Percentiles rank a stretch among this genome's conserved stretches.
These are phyloP conservation scores for Pyrgus malvae DNA, from an alignment of 2,888 invertebrate species.

Conservation along the genomic window DNA sequence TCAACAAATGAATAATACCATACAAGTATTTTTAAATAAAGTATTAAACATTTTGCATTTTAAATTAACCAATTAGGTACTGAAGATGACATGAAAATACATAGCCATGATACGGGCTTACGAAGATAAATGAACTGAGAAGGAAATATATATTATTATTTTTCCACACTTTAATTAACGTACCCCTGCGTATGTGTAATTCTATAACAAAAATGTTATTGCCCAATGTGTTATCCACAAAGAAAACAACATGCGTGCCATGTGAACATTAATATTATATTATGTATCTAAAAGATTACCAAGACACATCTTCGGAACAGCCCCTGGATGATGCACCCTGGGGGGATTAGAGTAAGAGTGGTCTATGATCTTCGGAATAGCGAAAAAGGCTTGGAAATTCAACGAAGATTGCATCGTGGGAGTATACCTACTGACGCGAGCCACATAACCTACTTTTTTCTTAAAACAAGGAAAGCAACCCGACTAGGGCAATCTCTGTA, in stretches of 20 bases:
- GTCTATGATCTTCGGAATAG: not conserved
- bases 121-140: no score
- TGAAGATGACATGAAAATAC: no score
- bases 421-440: not conserved
- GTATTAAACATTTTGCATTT: not conserved
- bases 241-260: no score
- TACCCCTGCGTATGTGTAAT: no score
- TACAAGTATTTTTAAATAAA: not conserved
- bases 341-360: slow-evolving; percentile 3
- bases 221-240: no score
- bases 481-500: no score
- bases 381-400: slow-evolving; percentile 4
- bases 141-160: no score
- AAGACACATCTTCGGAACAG: not conserved
- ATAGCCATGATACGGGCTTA: no score
- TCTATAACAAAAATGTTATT: no score
- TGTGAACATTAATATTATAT: not conserved
- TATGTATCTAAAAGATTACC: not conserved
- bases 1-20: not conserved
- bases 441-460: slow-evolving; percentile 6
- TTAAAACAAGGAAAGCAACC: not conserved
- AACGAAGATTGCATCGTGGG: slow-evolving; percentile 14
- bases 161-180: no score
- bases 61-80: no score
- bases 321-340: not conserved